These are phyloP conservation scores for Sebastes nivosus DNA, from an alignment of 2,797 vertebrate genomes.

Conservation along the genomic window DNA sequence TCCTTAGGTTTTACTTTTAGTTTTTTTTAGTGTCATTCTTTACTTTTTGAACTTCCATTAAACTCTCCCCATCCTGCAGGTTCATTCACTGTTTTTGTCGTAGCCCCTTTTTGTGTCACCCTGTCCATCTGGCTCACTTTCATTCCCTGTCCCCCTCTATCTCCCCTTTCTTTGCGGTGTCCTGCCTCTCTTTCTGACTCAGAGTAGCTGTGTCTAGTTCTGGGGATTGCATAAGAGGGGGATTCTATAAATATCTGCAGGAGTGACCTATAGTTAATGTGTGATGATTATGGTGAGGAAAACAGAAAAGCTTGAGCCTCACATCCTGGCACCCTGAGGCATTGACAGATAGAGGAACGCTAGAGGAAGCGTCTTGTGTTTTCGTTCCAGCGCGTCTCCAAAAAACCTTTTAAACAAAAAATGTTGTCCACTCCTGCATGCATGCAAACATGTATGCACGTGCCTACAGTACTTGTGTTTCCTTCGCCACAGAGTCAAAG, in stretches of 20 bases:
- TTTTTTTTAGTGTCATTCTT: neutral
- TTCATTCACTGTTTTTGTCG: conserved; percentile 33
- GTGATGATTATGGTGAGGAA: conserved; percentile 62
- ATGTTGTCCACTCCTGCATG: neutral
- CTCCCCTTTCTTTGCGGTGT: conserved; percentile 25
- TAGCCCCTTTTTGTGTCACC: conserved; percentile 10
- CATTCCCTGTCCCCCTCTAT: neutral
- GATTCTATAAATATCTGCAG: conserved; percentile 76
- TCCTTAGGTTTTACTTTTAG: neutral
- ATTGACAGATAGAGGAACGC: conserved; percentile 29
- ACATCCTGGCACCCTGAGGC: conserved; percentile 14
- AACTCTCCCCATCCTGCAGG: conserved; percentile 15
- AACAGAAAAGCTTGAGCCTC: conserved; percentile 38
- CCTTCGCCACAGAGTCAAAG: neutral
- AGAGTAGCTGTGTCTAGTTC: conserved; percentile 64
- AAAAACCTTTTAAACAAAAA: neutral
- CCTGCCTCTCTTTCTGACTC: conserved; percentile 46
- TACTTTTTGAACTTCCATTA: neutral
- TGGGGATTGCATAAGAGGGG: conserved; percentile 70
- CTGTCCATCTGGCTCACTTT: conserved; percentile 20
- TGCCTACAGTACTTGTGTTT: neutral
- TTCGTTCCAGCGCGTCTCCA: neutral
- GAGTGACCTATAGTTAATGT: conserved; percentile 66
- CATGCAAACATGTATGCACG: neutral
- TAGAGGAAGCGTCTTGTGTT: conserved; percentile 10